phyloP scores from a whole-genome alignment of 1,140 invertebrate genomes.

The Rhynchophorus ferrugineus region DNA sequence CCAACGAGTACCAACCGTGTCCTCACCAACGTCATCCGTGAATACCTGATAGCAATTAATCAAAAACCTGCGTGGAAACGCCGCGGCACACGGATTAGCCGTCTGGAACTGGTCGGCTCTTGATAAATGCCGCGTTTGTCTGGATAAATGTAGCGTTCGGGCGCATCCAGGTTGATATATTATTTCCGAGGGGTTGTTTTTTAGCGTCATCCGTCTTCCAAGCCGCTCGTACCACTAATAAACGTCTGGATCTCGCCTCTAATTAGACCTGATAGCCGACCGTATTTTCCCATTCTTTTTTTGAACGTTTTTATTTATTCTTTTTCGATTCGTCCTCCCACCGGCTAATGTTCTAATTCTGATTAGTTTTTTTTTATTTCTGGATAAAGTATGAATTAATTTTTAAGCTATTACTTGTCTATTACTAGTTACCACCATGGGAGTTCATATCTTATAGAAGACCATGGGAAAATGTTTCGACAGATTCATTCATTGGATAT shows the following conservation, averaged over 20 bases:
- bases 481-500: too few relatives aligned
- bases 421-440: too few relatives aligned
- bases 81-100: constrained; percentile 20
- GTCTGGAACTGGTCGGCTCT: constrained; percentile 22
- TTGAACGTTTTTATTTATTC: not conserved
- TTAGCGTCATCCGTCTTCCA: constrained; percentile 23
- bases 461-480: too few relatives aligned
- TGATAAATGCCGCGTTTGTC: constrained; percentile 33
- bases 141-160: constrained; percentile 31
- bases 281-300: not conserved
- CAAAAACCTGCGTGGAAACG: constrained; percentile 4
- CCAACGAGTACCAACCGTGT: too few relatives aligned
- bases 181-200: constrained; percentile 31
- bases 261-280: not conserved
- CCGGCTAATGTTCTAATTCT: not conserved
- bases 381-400: too few relatives aligned
- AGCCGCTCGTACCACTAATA: constrained; percentile 22
- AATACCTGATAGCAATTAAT: constrained; percentile 8
- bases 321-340: not conserved
- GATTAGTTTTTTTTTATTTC: too few relatives aligned
- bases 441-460: too few relatives aligned
- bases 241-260: constrained; percentile 11
- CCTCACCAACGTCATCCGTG: not conserved
- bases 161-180: constrained; percentile 29
- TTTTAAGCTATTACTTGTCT: too few relatives aligned